Percentiles rank a stretch among this genome's conserved stretches.
Conservation (phyloP, 1,140 invertebrate genomes). For the Diorhabda elongata region DNA sequence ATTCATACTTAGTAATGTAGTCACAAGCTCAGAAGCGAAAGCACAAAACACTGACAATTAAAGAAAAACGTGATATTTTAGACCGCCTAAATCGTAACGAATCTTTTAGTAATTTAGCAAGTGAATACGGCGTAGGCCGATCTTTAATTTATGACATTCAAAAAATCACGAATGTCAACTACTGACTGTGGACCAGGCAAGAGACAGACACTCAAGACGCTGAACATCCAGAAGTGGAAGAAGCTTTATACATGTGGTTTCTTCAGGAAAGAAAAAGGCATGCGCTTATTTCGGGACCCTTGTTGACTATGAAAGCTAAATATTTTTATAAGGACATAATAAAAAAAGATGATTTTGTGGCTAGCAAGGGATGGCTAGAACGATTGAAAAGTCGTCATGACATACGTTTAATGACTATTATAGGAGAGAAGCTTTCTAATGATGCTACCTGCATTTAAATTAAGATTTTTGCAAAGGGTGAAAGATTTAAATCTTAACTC, state of each 20-base stretch:
- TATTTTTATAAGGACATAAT: conserved; percentile 29
- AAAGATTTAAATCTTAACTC: neutral
- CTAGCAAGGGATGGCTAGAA: conserved; percentile 33
- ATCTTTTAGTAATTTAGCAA: conserved; percentile 28
- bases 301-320: conserved; percentile 38
- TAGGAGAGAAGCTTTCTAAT: conserved; percentile 23
- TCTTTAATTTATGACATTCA: no score
- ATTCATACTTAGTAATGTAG: no score
- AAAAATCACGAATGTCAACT: no score
- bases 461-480: no score
- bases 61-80: no score
- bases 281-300: conserved; percentile 19
- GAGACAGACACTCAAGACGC: no score
- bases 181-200: conserved; percentile 20
- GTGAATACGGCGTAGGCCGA: conserved; percentile 19
- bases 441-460: neutral
- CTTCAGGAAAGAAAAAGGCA: conserved; percentile 39
- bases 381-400: conserved; percentile 17
- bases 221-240: conserved; percentile 20
- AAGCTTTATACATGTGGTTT: conserved; percentile 28
- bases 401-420: conserved; percentile 21
- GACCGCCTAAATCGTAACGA: neutral
- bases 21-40: no score
- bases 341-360: conserved; percentile 43
- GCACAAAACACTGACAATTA: no score